Conservation (phyloP, 2,113 vertebrate species). For the Seriola aureovittata region DNA sequence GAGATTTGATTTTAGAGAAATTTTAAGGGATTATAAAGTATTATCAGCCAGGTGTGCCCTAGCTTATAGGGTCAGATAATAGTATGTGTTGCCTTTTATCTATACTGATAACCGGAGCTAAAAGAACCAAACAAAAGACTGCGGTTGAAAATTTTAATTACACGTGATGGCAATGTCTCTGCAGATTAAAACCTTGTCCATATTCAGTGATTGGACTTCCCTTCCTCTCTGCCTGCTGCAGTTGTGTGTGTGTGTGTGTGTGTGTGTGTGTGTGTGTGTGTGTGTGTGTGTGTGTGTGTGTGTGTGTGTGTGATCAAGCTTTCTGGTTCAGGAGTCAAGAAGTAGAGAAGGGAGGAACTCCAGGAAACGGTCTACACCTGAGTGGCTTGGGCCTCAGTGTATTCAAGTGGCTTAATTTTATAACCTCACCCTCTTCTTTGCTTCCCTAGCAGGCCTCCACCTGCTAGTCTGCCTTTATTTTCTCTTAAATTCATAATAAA, state of each 20-base stretch:
- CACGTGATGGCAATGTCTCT: not conserved
- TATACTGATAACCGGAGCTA: constrained; percentile 10
- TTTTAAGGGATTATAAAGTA: constrained; percentile 3
- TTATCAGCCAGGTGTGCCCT: not conserved
- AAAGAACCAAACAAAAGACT: not conserved
- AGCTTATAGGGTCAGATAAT: not conserved
- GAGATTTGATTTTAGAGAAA: constrained; percentile 18
- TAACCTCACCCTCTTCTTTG: not conserved
- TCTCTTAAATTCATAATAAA: not conserved
- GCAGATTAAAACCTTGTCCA: constrained; percentile 1
- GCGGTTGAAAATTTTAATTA: not conserved
- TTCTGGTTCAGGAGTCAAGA: constrained; percentile 5
- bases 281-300: not conserved
- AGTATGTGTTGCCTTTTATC: not conserved
- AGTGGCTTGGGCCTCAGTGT: not conserved
- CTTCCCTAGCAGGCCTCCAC: not conserved
- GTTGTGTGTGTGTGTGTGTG: not conserved
- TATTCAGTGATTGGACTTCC: constrained; percentile 7
- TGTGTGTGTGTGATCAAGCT: constrained; percentile 1
- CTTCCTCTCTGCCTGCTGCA: not conserved
- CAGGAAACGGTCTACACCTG: not conserved
- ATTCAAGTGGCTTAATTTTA: not conserved
- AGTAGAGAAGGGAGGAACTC: not conserved
- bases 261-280: not conserved
- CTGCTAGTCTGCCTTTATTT: not conserved